Conservation (phyloP, 53 echinoderm and acorn worm species). For the Antedon mediterranea region DNA sequence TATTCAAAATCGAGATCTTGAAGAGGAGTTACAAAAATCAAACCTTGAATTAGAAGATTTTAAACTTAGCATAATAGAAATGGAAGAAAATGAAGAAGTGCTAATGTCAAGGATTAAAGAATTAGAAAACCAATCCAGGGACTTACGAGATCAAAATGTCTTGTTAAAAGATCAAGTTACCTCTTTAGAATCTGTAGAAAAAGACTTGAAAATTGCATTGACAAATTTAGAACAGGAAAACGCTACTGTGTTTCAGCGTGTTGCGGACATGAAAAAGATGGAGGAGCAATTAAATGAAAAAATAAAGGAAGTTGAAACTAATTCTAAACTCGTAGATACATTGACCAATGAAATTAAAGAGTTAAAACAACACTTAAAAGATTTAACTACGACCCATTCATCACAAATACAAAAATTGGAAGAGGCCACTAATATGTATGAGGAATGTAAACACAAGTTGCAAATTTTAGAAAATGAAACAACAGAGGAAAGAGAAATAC, state of each 20-base stretch:
- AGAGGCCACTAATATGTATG: neutral
- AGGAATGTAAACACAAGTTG: neutral
- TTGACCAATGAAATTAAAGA: neutral
- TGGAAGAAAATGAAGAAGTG: neutral
- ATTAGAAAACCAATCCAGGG: neutral
- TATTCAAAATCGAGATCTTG: slow-evolving; percentile 16
- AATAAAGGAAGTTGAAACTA: neutral
- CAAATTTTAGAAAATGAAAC: neutral
- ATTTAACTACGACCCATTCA: neutral
- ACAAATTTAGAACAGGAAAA: neutral
- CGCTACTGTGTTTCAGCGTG: neutral
- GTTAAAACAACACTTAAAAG: neutral
- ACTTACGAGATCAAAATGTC: neutral
- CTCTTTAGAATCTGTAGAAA: neutral
- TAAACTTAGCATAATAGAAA: neutral
- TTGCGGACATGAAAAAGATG: neutral
- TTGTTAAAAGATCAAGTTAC: too few species aligned
- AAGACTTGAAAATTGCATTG: neutral
- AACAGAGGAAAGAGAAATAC: neutral
- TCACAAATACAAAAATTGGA: too few species aligned
- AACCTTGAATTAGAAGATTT: slow-evolving; percentile 36
- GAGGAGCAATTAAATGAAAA: neutral
- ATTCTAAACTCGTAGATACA: neutral
- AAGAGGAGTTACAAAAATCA: slow-evolving; percentile 24
- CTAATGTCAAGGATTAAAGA: slow-evolving; percentile 8